These are phyloP conservation scores for Sminthurides aquaticus DNA, from an alignment of 2,888 invertebrate genomes.

Conservation along the genomic window DNA sequence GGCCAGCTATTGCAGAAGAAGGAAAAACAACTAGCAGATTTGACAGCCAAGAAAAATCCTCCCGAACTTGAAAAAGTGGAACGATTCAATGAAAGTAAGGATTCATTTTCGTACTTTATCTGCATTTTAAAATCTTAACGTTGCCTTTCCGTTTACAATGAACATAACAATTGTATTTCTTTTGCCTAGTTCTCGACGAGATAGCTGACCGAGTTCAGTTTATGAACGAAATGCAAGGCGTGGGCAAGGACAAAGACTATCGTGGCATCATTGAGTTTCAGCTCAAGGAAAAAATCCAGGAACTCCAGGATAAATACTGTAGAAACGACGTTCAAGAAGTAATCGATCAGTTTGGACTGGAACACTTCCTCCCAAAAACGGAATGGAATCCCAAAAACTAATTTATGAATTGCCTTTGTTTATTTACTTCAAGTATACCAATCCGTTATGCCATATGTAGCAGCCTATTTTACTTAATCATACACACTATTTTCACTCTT, in stretches of 20 bases:
- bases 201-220: conserved; percentile 20
- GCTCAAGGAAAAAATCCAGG: conserved; percentile 20
- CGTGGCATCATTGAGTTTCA: conserved; percentile 21
- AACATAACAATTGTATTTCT: not conserved
- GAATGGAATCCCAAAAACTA: conserved; percentile 5
- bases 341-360: conserved; percentile 17
- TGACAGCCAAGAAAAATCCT: conserved; percentile 6
- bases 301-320: conserved; percentile 11
- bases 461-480: too few species aligned
- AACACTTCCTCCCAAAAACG: conserved; percentile 14
- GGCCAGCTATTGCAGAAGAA: conserved; percentile 4
- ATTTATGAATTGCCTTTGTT: not conserved
- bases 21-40: not conserved
- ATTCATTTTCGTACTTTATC: too few species aligned
- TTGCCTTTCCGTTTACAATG: not conserved
- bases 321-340: not conserved
- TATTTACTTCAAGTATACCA: too few species aligned
- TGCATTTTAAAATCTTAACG: too few species aligned
- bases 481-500: too few species aligned
- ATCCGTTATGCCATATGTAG: too few species aligned
- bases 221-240: conserved; percentile 16
- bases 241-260: conserved; percentile 20
- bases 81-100: conserved; percentile 29
- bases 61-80: conserved; percentile 17
- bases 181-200: conserved; percentile 17